Percentiles rank a stretch among this genome's conserved stretches.
These are phyloP conservation scores for Serripes groenlandicus DNA, from an alignment of 2,888 invertebrate species.

Conservation along the genomic window DNA sequence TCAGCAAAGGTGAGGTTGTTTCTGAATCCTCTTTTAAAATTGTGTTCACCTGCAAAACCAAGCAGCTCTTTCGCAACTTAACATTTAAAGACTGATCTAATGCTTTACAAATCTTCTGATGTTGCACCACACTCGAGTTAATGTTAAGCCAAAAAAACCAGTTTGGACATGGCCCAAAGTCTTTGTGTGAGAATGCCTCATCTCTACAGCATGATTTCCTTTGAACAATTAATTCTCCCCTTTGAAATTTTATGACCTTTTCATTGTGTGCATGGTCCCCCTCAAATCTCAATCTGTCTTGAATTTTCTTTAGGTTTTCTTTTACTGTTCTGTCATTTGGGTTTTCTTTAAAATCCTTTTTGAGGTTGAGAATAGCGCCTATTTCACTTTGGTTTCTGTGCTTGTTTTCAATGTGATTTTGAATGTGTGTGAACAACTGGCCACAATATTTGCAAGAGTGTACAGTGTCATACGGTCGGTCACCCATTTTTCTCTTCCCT, in stretches of 20 bases:
- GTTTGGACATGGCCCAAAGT: slow-evolving; percentile 58
- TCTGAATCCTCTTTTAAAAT: not conserved
- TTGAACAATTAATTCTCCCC: slow-evolving; percentile 33
- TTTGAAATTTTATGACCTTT: slow-evolving; percentile 12
- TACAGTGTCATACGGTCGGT: slow-evolving; percentile 50
- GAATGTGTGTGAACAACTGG: slow-evolving; percentile 46
- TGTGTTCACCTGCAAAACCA: not conserved
- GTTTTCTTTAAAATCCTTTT: not conserved
- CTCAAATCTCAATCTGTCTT: slow-evolving; percentile 28
- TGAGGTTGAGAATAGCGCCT: not conserved
- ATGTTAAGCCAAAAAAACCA: slow-evolving; percentile 51
- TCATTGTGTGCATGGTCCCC: slow-evolving; percentile 42
- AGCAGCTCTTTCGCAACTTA: not conserved
- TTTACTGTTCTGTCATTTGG: not conserved
- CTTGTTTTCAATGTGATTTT: slow-evolving; percentile 32
- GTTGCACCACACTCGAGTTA: not conserved
- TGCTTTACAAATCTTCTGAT: not conserved
- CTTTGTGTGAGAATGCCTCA: slow-evolving; percentile 1
- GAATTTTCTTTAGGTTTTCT: slow-evolving; percentile 16
- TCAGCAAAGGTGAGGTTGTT: not conserved
- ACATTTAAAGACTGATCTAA: not conserved
- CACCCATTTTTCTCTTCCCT: slow-evolving; percentile 11
- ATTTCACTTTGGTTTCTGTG: slow-evolving; percentile 10
- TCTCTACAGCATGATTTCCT: slow-evolving; percentile 5
- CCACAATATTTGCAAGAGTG: slow-evolving; percentile 49